phyloP scores from a whole-genome alignment of 2,113 vertebrate genomes.

The Excalfactoria chinensis region DNA sequence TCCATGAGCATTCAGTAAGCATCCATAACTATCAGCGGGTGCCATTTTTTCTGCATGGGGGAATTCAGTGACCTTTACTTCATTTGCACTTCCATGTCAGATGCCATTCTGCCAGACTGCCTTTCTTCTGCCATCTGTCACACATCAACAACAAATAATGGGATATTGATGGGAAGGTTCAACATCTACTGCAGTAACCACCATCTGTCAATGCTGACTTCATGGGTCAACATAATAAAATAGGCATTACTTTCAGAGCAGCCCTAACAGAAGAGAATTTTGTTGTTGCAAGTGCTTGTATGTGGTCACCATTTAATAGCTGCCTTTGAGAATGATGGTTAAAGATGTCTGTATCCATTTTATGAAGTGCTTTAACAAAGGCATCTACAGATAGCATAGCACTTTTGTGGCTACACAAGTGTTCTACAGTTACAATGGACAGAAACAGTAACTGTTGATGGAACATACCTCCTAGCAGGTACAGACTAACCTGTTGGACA shows the following conservation, averaged over 20 bases:
- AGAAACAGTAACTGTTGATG: neutral
- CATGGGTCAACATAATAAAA: no score
- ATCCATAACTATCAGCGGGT: neutral
- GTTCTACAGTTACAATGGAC: neutral
- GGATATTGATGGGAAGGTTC: no score
- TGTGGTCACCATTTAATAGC: neutral
- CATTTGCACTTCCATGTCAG: no score
- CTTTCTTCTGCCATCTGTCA: no score
- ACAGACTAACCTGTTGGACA: neutral
- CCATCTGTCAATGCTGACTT: no score
- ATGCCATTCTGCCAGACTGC: no score
- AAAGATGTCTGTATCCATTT: neutral
- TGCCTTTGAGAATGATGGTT: neutral
- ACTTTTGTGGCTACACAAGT: neutral
- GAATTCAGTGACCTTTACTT: neutral
- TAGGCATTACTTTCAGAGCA: no score
- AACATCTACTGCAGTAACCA: no score
- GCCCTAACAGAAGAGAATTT: neutral
- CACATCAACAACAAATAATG: no score
- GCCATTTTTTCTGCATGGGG: neutral
- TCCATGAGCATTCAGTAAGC: neutral
- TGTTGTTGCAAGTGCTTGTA: neutral
- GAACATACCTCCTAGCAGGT: neutral
- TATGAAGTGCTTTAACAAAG: neutral
- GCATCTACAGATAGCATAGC: no score